These are phyloP conservation scores for Cephalotes varians DNA, from an alignment of 2,888 invertebrate genomes.

Conservation along the genomic window DNA sequence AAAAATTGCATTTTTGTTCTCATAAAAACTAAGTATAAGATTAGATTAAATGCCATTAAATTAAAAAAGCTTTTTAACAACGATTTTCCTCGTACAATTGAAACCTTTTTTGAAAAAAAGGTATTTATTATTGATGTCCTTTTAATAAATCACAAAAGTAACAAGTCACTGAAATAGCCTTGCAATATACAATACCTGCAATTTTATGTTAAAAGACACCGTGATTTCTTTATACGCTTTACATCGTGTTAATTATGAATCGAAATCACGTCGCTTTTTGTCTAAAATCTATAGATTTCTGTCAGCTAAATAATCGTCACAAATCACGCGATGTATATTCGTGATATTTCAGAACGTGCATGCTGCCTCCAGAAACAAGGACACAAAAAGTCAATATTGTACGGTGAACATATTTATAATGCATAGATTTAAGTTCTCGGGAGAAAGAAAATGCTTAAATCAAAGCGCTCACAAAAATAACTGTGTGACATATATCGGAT, in stretches of 20 bases:
- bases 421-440: no score
- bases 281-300: slow-evolving; percentile 6
- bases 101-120: neutral
- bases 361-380: neutral
- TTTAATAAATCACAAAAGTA: neutral
- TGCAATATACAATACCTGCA: neutral
- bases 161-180: neutral
- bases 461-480: neutral
- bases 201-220: neutral
- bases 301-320: slow-evolving; percentile 1
- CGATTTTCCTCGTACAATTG: neutral
- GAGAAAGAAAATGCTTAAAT: neutral
- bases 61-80: neutral
- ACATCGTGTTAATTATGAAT: neutral
- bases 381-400: slow-evolving; percentile 3
- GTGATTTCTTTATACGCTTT: neutral
- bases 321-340: slow-evolving; percentile 22
- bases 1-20: neutral
- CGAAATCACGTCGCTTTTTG: slow-evolving; percentile 10
- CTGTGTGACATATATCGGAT: neutral
- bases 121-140: neutral
- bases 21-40: neutral
- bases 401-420: neutral
- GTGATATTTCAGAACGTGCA: neutral
- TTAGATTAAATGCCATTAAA: neutral